Base-by-base conservation (phyloP, 2,797 vertebrate genomes). In the Cottoperca gobio region DNA sequence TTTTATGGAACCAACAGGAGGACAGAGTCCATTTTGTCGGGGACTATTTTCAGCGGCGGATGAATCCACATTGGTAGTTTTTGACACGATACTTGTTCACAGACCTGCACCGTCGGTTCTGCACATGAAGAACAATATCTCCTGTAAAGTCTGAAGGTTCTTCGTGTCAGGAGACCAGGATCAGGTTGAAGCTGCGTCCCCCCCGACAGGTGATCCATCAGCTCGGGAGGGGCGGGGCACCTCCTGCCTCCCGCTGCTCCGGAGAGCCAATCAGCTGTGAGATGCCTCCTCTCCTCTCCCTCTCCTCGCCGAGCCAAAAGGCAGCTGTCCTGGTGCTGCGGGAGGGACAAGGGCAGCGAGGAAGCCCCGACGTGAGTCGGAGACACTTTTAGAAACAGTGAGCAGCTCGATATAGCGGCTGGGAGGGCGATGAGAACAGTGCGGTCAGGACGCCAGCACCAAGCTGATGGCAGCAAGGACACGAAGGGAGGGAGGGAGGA, bases 201-300 rank as follows among this genome's bases (percentile, higher is more conserved):
- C 43, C 21, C 7, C 21, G 74, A 81, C 86, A 85, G 88, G 88
- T 81, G 76, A 90, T 91, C 86, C 73, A 81, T 91, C 88, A 89
- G 72, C 65, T 63, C 10, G 49, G 2, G 73, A 46, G 42, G 50
- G 74, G 63, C 0, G 64, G 65, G 37, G 68, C 53, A 53, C 23
- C 11, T n/a, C 28, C 78, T 9, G 28, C 66, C 54, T 75, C 73
- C 24, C 40, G 5, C 46, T 46, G 70, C 67, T 72, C 59, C n/a
- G 0, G 55, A 40, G 33, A 78, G 53, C 87, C 80, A 80, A 84
- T 90, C 83, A 40, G 58, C 67, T 39, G 3, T 2, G 33, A 82
- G 83, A 64, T 16, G 24, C 23, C 45, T 35, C 23, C 64, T 8
- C 31, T 33, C 16, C 39, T 45, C 23, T 10, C 8, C 37, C 23